phyloP scores from a whole-genome alignment of 2,797 vertebrate species.

The Tapirus indicus region DNA sequence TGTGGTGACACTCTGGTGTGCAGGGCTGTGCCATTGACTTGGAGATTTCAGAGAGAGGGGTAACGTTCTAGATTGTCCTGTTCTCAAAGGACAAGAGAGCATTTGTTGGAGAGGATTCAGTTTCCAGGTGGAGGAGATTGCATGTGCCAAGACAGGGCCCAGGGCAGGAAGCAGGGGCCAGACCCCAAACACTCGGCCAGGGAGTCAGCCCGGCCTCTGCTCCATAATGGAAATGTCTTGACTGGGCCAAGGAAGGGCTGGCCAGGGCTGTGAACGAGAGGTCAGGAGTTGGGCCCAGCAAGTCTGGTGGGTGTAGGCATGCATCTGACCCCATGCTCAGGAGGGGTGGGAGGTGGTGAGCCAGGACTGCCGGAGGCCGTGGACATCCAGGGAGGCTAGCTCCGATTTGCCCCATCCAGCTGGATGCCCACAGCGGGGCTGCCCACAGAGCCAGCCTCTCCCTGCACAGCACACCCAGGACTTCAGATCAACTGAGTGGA shows the following conservation, averaged over 20 bases:
- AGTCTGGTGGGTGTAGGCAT: background rate
- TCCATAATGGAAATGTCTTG: accelerated
- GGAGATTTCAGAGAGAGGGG: background rate
- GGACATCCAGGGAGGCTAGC: background rate
- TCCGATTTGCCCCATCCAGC: background rate
- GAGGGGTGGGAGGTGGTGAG: no score
- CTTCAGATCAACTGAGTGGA: background rate
- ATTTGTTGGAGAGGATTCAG: background rate
- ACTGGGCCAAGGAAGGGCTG: background rate
- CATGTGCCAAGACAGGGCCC: background rate
- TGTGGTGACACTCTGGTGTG: background rate
- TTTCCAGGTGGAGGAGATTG: background rate
- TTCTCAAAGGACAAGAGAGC: background rate
- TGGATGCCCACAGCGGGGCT: background rate
- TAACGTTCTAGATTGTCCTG: background rate
- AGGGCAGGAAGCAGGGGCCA: background rate
- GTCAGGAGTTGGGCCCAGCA: background rate
- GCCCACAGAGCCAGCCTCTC: accelerated
- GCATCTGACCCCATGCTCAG: accelerated
- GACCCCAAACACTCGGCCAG: background rate
- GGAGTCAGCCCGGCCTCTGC: background rate
- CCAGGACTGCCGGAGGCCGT: background rate
- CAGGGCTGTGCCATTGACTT: background rate
- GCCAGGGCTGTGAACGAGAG: no score
- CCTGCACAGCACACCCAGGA: accelerated